Base-by-base conservation (phyloP, 2,888 invertebrate genomes). In the Pristionchus exspectatus region DNA sequence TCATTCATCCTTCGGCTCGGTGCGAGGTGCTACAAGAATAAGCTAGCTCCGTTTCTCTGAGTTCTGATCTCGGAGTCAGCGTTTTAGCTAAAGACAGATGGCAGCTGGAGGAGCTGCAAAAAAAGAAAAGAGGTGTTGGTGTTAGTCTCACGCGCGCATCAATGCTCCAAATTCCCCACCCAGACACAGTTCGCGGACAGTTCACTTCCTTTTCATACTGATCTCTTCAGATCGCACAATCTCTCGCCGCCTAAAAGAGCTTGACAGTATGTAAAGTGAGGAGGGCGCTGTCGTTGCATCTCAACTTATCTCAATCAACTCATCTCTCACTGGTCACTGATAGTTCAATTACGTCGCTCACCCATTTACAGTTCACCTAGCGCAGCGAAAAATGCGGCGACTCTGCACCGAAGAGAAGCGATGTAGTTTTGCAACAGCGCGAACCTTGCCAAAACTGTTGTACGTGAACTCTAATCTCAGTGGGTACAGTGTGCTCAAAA, bases 291-390 rank as follows among this genome's bases (percentile, higher is more conserved):
- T 50, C 3, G 44, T 50, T 50, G 44, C 44, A n/a, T 74, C 69
- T 69, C 69, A 50, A 50, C 44, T 50, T 50, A 30, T 27, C n/a
- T 9, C 14, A 10, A 69, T 69, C 69, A 74, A 21, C 24, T 77
- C 24, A 18, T n/a, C 30, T 16, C 21, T 77, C 18, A 2, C 33
- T 77, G 81, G 81, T 81, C 81, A 81, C 44, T 81, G 81, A 50
- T 44, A 81, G 81, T 50, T 81, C 81, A 81, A 1, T 27, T 24
- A 81, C 81, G 81, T 81, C 54, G 24, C n/a, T n/a, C 38, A 9
- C 74, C 21, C 74, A 74, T 74, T 74, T 12, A 38, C 74, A 74
- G 74, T 74, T 74, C 74, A 38, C 21, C 38, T 38, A n/a, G 38
- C 16, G 74, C 33, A 33, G 33, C 56, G 56, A 56, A 72, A 33